phyloP scores from a whole-genome alignment of 2,888 invertebrate genomes.

The Apamea monoglypha region DNA sequence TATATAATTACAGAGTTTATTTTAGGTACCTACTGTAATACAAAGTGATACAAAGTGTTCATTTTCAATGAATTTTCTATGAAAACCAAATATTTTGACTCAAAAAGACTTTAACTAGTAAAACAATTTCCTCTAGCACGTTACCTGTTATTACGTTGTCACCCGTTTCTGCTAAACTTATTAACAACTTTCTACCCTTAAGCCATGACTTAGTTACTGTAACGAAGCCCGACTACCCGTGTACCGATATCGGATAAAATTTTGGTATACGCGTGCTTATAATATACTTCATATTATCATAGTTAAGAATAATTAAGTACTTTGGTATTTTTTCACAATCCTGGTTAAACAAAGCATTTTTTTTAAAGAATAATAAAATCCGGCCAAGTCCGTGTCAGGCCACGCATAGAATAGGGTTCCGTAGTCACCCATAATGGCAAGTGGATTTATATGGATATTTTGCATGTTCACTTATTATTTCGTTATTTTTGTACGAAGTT shows the following conservation, averaged over 20 bases:
- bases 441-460: too few relatives aligned
- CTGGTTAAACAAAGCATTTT: not conserved
- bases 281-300: not conserved
- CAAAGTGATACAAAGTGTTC: not conserved
- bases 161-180: constrained; percentile 62
- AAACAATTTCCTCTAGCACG: constrained; percentile 25
- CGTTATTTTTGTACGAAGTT: too few relatives aligned
- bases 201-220: constrained; percentile 24
- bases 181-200: constrained; percentile 32
- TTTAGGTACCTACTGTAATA: not conserved
- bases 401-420: too few relatives aligned
- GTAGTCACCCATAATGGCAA: too few relatives aligned
- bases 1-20: not conserved
- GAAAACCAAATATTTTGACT: not conserved
- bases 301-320: not conserved
- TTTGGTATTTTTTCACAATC: not conserved
- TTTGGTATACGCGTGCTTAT: not conserved
- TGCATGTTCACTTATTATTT: too few relatives aligned
- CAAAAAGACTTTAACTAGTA: constrained; percentile 6
- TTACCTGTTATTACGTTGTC: constrained; percentile 80
- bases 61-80: not conserved
- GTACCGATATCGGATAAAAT: constrained; percentile 3
- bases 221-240: constrained; percentile 21
- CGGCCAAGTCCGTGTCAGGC: too few relatives aligned
- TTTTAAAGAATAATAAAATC: not conserved